phyloP scores from a whole-genome alignment of 2,797 vertebrate species.

The Delichon dasypus region DNA sequence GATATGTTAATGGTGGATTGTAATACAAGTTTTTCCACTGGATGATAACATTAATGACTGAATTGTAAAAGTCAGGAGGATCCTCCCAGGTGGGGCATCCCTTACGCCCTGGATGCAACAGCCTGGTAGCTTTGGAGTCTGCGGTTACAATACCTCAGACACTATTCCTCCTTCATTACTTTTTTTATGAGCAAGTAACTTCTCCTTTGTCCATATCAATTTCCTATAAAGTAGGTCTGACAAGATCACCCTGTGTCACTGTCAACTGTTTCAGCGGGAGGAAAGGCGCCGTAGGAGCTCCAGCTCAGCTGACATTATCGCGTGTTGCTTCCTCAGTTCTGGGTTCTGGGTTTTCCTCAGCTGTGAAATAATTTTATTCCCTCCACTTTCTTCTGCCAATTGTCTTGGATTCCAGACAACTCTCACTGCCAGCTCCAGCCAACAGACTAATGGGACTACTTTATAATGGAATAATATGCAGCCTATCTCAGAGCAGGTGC shows the following conservation, averaged over 20 bases:
- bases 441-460: conserved; percentile 21
- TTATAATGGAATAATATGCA: neutral
- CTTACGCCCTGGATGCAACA: neutral
- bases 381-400: conserved; percentile 26
- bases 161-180: neutral
- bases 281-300: neutral
- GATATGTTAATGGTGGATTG: accelerated
- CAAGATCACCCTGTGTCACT: neutral
- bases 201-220: neutral
- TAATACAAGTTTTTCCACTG: neutral
- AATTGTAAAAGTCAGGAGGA: neutral
- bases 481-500: neutral
- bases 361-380: conserved; percentile 25
- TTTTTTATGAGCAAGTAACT: neutral
- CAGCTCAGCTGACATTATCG: neutral
- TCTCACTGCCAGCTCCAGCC: neutral
- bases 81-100: accelerated
- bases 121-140: neutral
- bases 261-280: neutral
- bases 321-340: accelerated
- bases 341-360: neutral
- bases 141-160: neutral
- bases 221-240: neutral
- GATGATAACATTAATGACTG: neutral
- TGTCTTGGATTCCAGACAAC: conserved; percentile 48